Conservation (phyloP, 2,888 invertebrate species). For the Calliopum simillimum region DNA sequence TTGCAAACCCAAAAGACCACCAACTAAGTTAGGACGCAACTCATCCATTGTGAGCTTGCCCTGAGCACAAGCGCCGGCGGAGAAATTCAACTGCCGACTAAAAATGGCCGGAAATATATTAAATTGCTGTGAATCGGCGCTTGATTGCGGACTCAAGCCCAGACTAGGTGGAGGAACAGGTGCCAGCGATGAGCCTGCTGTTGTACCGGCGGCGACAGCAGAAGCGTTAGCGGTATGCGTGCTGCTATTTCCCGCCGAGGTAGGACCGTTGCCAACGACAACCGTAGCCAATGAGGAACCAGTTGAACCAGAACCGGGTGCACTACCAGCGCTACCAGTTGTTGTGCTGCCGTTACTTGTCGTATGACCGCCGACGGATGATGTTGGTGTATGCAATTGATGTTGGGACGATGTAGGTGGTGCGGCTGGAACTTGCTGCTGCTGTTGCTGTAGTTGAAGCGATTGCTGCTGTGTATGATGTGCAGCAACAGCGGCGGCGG, state of each 20-base stretch:
- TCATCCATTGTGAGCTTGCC: conserved; percentile 87
- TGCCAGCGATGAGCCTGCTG: conserved; percentile 52
- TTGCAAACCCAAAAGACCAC: conserved; percentile 81
- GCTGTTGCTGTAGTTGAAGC: conserved; percentile 41
- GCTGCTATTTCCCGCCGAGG: conserved; percentile 52
- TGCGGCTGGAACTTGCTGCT: conserved; percentile 43
- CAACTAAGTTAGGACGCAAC: conserved; percentile 83
- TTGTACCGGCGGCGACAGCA: conserved; percentile 49
- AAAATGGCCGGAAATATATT: conserved; percentile 93
- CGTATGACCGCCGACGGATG: conserved; percentile 43
- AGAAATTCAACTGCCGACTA: conserved; percentile 88
- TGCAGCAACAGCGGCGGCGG: conserved; percentile 38
- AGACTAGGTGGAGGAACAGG: conserved; percentile 61
- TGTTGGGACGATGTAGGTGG: conserved; percentile 20
- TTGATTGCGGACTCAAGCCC: conserved; percentile 66
- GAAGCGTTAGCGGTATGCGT: conserved; percentile 50
- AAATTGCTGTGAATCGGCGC: conserved; percentile 74
- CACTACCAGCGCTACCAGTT: conserved; percentile 50
- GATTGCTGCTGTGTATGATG: conserved; percentile 45
- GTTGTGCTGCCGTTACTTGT: conserved; percentile 51
- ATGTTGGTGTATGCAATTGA: conserved; percentile 42
- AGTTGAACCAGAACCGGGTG: conserved; percentile 47
- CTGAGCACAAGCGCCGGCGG: conserved; percentile 76
- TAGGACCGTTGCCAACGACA: conserved; percentile 63
- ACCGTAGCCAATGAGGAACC: conserved; percentile 47